Percentiles rank a stretch among this genome's conserved stretches.
Conservation (phyloP, 2,888 invertebrate genomes). For the Xylota sylvarum region DNA sequence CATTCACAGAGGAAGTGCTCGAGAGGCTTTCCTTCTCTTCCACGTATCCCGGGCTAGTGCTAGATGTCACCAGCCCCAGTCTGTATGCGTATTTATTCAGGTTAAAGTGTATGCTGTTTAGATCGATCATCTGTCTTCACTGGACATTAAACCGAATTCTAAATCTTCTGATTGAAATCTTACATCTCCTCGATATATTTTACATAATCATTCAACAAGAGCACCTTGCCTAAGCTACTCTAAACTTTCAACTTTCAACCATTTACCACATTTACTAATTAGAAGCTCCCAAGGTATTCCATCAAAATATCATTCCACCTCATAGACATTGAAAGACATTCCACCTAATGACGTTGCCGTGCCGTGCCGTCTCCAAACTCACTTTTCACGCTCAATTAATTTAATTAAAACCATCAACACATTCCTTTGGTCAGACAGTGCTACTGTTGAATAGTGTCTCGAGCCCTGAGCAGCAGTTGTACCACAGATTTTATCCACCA, state of each 20-base stretch:
- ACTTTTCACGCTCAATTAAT: slow-evolving; percentile 68
- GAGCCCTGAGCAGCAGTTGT: neutral
- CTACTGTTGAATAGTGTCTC: neutral
- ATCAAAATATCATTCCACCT: slow-evolving; percentile 26
- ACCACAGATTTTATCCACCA: slow-evolving; percentile 42
- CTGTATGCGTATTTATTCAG: too few relatives aligned
- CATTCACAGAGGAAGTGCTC: too few relatives aligned
- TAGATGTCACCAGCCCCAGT: too few relatives aligned
- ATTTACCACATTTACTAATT: slow-evolving; percentile 3
- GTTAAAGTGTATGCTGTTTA: too few relatives aligned
- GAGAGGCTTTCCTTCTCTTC: too few relatives aligned
- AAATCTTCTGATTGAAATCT: too few relatives aligned
- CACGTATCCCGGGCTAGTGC: too few relatives aligned
- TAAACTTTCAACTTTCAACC: neutral
- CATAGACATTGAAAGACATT: slow-evolving; percentile 24
- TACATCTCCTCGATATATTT: too few relatives aligned
- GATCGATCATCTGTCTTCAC: too few relatives aligned
- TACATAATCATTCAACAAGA: too few relatives aligned
- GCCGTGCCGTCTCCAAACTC: slow-evolving; percentile 11
- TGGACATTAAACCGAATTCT: too few relatives aligned
- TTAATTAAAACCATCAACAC: slow-evolving; percentile 68
- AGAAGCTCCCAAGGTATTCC: slow-evolving; percentile 4
- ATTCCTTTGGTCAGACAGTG: slow-evolving; percentile 12
- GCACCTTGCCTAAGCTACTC: neutral
- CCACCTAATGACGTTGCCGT: neutral